Evolutionary conservation across 2,888 invertebrate species (phyloP), one percentile per base, ranked within the genome.

Genomic region (Choreutis nemorana): DNA sequence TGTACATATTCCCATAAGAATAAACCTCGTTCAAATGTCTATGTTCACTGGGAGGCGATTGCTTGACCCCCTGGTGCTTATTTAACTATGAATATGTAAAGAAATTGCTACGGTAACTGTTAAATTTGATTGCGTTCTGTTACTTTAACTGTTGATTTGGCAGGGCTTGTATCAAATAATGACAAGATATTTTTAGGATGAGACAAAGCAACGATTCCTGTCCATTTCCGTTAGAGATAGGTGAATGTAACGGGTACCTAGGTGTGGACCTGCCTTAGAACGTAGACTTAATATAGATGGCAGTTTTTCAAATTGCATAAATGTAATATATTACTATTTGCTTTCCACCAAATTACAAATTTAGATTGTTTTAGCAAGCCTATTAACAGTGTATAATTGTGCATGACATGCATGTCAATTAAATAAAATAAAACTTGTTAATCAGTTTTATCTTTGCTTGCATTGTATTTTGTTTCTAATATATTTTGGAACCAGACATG

Each of bases 1-100:
- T 75, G 75, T 75, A 75, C 71, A 75, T 75, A 77, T 63, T 68
- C 63, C 60, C 66, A 55, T 75, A 36, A 31, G 34, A 31, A 31
- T 35, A 70, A 75, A 72, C 72, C 68, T 72, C 73, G 77, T 77
- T 77, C 72, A 73, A 73, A 78, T 73, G 65, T 73, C 73, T 70
- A 71, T 68, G 59, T 62, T 67, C 66, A 52, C 70, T 56, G 58
- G 55, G 62, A 11, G 55, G 52, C 45, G 46, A 40, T 44, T 38
- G 39, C 48, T 45, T 46, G 53, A 52, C 46, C 58, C 56, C 66
- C 66, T 54, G 67, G 66, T 58, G 70, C 62, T 62, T 80, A 80
- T 79, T 77, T 75, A 66, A 68, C 72, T 75, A 75, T 72, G 66
- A 71, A 52, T 67, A 68, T 72, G 72, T 73, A 71, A 70, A 75